These are phyloP conservation scores for Cephalotes varians DNA, from an alignment of 2,888 invertebrate genomes.

Conservation along the genomic window DNA sequence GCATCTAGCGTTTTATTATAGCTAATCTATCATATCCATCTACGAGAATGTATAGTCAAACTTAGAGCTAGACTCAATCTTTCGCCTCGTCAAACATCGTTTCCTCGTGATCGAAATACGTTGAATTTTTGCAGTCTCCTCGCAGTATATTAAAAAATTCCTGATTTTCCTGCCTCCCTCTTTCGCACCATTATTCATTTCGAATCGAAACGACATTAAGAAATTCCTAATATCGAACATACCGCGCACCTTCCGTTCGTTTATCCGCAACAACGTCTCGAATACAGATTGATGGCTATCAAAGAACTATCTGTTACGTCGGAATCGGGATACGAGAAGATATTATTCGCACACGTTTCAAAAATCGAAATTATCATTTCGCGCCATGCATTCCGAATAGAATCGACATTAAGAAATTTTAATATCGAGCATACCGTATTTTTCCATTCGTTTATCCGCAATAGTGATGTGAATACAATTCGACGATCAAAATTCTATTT, in stretches of 20 bases:
- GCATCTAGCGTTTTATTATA: constrained; percentile 18
- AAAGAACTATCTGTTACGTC: constrained; percentile 45
- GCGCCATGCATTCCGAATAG: background rate
- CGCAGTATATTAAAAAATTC: constrained; percentile 53
- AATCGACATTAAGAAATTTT: constrained; percentile 6
- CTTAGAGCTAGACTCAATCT: background rate
- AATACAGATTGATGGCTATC: constrained; percentile 47
- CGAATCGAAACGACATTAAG: constrained; percentile 49
- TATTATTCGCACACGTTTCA: background rate
- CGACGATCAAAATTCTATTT: background rate
- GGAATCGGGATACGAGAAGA: background rate
- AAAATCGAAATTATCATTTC: constrained; percentile 8
- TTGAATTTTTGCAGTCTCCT: constrained; percentile 37
- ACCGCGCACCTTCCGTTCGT: constrained; percentile 43
- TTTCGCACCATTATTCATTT: constrained; percentile 35
- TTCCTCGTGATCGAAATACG: constrained; percentile 21
- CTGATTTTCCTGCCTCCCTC: constrained; percentile 25
- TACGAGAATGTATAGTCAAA: constrained; percentile 28
- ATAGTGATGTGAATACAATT: background rate
- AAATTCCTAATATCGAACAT: constrained; percentile 50
- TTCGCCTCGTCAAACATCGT: constrained; percentile 2
- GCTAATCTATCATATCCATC: constrained; percentile 22
- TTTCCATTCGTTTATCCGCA: background rate
- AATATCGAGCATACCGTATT: background rate
- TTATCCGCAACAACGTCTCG: constrained; percentile 45